Evolutionary conservation across 2,888 invertebrate species (phyloP), one percentile per base, ranked within the genome.

Genomic region (Agonopterix arenella): DNA sequence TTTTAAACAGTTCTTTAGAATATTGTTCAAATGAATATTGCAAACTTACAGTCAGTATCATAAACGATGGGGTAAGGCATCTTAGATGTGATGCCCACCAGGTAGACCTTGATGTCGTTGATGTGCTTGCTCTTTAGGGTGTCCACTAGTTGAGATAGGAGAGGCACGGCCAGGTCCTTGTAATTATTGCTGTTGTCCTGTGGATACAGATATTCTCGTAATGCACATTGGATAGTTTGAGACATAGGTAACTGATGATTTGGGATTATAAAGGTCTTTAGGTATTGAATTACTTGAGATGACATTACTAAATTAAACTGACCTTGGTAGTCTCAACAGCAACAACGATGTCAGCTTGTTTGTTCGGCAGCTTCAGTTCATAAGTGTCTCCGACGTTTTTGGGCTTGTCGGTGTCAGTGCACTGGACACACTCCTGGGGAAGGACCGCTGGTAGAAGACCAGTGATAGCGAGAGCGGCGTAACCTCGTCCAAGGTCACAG

Each of bases 331-430:
- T 76, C 63, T 97, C 97, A 8, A 97, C 91, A 1, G 94, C 90
- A 50, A 97, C 89, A 0, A 97, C 85, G 51, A 97, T 89, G 68
- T 97, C 97, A 1, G 96, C 97, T 56, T 95, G 91, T 55, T 93
- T 93, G 55, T 90, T 90, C 0, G 95, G 95, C 28, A 91, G 70
- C 62, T 93, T 93, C 0, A 93, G 84, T 48, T 91, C 91, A 71
- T 93, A 93, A 11, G 75, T 82, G 10, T 94, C 93, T 0, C 92
- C 93, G 0, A 94, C 59, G 4, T 83, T 59, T 37, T 62, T 61
- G 4, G 78, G 78, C 10, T 68, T 64, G 52, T 90, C 90, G 0
- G 80, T 77, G 52, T 91, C 90, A 0, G 72, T 80, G 62, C 90
- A 92, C 68, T 86, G 90, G 68, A 93, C 77, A 70, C 96, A 96